phyloP scores from a whole-genome alignment of 2,113 vertebrate species.

The Perognathus longimembris region DNA sequence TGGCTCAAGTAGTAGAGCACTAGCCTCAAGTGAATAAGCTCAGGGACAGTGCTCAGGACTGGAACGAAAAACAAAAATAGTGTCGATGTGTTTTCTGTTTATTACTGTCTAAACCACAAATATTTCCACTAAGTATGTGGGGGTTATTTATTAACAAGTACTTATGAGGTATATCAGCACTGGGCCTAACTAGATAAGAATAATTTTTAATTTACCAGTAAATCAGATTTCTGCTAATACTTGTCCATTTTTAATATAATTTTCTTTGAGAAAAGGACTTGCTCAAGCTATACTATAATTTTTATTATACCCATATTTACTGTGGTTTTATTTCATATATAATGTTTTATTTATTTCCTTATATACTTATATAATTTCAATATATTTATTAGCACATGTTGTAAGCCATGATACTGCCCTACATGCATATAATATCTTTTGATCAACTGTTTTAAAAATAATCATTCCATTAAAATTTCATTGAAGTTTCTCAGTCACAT shows the following conservation, averaged over 20 bases:
- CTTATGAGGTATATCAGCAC: constrained; percentile 9
- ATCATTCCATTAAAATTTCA: constrained; percentile 10
- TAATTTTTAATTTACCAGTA: constrained; percentile 3
- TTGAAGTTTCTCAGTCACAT: constrained; percentile 16
- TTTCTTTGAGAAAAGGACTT: constrained; percentile 1
- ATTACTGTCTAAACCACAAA: constrained; percentile 35
- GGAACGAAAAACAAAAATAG: neutral
- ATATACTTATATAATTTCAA: too few relatives aligned
- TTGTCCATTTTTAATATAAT: constrained; percentile 6
- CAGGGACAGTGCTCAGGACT: too few relatives aligned
- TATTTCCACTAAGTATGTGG: neutral
- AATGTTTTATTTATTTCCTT: too few relatives aligned
- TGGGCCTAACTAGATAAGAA: neutral
- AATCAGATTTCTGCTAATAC: constrained; percentile 20
- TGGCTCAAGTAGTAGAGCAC: too few relatives aligned
- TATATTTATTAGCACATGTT: too few relatives aligned
- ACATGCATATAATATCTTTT: too few relatives aligned
- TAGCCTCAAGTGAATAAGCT: too few relatives aligned
- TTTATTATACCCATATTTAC: constrained; percentile 1
- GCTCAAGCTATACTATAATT: neutral
- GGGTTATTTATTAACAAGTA: neutral
- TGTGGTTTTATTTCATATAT: neutral
- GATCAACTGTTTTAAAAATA: constrained; percentile 7
- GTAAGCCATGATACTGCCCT: too few relatives aligned
- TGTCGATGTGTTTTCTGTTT: neutral